Evolutionary conservation across 2,888 invertebrate species (phyloP).

Genomic region (Andrena hattorfiana): DNA sequence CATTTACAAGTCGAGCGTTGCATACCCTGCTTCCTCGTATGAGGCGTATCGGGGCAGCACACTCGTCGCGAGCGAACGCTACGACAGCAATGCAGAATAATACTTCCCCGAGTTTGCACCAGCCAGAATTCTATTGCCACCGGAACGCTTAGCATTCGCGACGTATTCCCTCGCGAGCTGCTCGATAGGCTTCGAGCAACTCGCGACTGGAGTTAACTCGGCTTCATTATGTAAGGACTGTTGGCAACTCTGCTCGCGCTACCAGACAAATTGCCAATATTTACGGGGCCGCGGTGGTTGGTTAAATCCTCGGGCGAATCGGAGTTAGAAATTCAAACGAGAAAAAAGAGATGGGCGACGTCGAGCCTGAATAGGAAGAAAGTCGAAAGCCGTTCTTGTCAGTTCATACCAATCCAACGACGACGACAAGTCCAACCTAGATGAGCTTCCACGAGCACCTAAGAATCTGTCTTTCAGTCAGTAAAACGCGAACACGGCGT

Average conservation of each 20-base stretch:
- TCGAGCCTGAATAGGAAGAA: neutral
- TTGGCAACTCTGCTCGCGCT: constrained; percentile 32
- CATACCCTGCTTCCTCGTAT: no score
- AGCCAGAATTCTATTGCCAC: constrained; percentile 8
- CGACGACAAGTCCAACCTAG: no score
- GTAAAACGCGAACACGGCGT: neutral
- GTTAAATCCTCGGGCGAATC: constrained; percentile 27
- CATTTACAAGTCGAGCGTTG: neutral
- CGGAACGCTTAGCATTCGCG: constrained; percentile 39
- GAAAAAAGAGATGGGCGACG: constrained; percentile 5
- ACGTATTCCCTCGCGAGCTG: constrained; percentile 29
- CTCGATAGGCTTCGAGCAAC: constrained; percentile 17
- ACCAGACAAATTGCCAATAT: constrained; percentile 66
- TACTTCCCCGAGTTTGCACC: neutral
- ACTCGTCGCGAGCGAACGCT: no score
- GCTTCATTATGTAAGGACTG: constrained; percentile 57
- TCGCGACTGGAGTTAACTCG: constrained; percentile 1
- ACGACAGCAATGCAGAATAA: no score
- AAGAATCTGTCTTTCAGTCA: no score
- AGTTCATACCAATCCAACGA: no score
- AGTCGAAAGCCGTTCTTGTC: neutral
- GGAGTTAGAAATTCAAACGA: constrained; percentile 4
- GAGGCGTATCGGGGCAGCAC: no score
- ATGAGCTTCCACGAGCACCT: no score
- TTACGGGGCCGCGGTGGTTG: constrained; percentile 48